phyloP scores from a whole-genome alignment of 2,888 invertebrate species.

The Oligia latruncula region DNA sequence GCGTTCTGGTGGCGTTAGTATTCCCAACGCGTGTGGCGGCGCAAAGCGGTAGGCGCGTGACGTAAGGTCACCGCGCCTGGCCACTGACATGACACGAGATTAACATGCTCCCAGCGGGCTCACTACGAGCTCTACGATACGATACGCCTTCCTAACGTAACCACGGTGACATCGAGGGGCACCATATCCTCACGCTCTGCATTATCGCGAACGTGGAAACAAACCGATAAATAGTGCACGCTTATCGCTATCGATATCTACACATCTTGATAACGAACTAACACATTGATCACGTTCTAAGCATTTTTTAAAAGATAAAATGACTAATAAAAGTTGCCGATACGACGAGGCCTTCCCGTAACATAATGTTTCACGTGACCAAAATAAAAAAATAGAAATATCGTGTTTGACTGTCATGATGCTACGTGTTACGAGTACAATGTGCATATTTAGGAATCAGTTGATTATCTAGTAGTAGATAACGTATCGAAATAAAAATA shows the following conservation, averaged over 20 bases:
- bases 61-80: constrained; percentile 87
- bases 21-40: constrained; percentile 84
- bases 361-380: constrained; percentile 47
- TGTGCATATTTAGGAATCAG: constrained; percentile 39
- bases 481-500: constrained; percentile 6
- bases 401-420: constrained; percentile 24
- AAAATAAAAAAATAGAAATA: constrained; percentile 32
- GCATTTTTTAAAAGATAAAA: constrained; percentile 42
- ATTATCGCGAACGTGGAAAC: constrained; percentile 43
- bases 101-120: constrained; percentile 76
- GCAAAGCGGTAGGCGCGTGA: constrained; percentile 85
- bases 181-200: constrained; percentile 34
- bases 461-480: constrained; percentile 14
- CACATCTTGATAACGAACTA: constrained; percentile 57
- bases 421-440: constrained; percentile 47
- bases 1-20: constrained; percentile 88
- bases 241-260: constrained; percentile 56
- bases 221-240: constrained; percentile 43
- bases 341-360: constrained; percentile 26
- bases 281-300: constrained; percentile 54
- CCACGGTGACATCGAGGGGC: constrained; percentile 13
- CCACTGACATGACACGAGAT: constrained; percentile 86
- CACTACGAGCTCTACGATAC: constrained; percentile 34
- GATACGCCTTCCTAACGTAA: constrained; percentile 45
- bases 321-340: constrained; percentile 28